Percentiles rank a stretch among this genome's conserved stretches.
phyloP scores from a whole-genome alignment of 2,888 invertebrate species.

The Eupithecia pulchellata region DNA sequence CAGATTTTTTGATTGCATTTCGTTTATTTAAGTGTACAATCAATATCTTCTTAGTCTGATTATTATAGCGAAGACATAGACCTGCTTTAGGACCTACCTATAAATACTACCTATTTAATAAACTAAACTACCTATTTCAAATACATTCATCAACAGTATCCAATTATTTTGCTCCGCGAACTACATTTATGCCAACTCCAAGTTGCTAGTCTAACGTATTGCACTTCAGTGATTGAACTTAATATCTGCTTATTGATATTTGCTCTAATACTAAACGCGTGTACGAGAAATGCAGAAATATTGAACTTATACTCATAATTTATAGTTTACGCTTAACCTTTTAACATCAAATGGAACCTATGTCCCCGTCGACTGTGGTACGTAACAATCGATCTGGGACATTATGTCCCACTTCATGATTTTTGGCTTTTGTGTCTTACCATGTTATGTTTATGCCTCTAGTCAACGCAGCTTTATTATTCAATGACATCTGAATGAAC shows the following conservation, averaged over 20 bases:
- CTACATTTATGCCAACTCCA: conserved; percentile 14
- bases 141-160: not conserved
- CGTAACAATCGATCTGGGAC: too few relatives aligned
- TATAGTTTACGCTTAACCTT: not conserved
- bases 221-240: conserved; percentile 20
- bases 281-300: not conserved
- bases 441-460: too few relatives aligned
- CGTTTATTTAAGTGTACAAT: not conserved
- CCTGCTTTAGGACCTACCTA: not conserved
- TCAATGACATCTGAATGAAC: too few relatives aligned
- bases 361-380: too few relatives aligned
- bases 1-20: not conserved
- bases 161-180: conserved; percentile 13
- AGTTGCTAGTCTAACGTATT: conserved; percentile 14
- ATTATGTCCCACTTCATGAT: too few relatives aligned
- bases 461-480: too few relatives aligned
- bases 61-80: not conserved
- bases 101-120: too few relatives aligned
- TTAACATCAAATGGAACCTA: too few relatives aligned
- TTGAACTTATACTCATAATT: not conserved
- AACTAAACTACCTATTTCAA: not conserved
- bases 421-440: too few relatives aligned
- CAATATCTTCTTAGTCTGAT: not conserved
- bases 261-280: not conserved
- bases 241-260: not conserved